Evolutionary conservation across 2,888 invertebrate species (phyloP).

Genomic region (Ischnura elegans): DNA sequence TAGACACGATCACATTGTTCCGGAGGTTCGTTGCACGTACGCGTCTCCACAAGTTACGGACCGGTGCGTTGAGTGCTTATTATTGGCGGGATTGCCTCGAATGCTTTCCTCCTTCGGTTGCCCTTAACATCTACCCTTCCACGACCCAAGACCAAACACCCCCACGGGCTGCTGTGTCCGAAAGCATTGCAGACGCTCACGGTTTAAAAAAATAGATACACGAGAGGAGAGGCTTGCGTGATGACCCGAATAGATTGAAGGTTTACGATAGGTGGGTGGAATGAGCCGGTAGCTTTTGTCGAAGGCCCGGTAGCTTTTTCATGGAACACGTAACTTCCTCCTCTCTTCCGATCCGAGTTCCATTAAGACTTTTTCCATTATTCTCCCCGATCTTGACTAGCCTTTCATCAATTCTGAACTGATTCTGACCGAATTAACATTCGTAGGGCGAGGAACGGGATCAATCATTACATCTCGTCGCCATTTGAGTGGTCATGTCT

Average conservation of each 20-base stretch:
- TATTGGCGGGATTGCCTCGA: background rate
- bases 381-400: background rate
- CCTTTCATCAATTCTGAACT: no score
- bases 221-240: background rate
- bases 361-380: background rate
- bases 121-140: background rate
- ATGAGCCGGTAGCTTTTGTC: constrained; percentile 4
- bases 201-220: background rate
- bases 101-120: background rate
- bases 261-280: background rate
- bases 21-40: background rate
- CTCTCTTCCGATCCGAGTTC: background rate
- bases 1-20: background rate
- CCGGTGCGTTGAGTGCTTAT: constrained; percentile 2
- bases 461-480: background rate
- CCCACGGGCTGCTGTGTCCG: background rate
- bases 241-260: constrained; percentile 24
- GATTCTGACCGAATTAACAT: background rate
- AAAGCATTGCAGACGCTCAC: background rate
- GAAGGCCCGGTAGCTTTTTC: background rate
- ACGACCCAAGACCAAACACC: background rate
- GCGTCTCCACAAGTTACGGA: background rate
- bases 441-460: background rate
- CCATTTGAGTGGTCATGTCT: background rate
- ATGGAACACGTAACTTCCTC: background rate